Percentiles rank a stretch among this genome's conserved stretches.
phyloP scores from a whole-genome alignment of 2,888 invertebrate species.

The Acanthopleura granulata region DNA sequence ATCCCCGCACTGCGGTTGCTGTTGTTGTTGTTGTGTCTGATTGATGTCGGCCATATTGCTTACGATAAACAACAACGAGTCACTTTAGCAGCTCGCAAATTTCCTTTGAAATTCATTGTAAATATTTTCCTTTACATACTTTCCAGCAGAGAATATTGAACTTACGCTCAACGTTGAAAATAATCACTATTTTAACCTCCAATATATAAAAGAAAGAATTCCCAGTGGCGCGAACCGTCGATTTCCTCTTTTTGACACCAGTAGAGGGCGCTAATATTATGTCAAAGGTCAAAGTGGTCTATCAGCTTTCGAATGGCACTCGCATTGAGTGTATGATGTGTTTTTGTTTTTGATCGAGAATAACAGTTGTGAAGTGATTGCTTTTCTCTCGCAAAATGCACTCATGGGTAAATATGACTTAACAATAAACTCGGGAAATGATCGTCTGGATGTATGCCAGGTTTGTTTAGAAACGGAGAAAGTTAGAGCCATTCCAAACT shows the following conservation, averaged over 20 bases:
- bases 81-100: background rate
- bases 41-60: constrained; percentile 14
- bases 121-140: background rate
- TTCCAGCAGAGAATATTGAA: too few species aligned
- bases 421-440: too few species aligned
- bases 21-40: constrained; percentile 17
- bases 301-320: too few species aligned
- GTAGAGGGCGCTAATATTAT: constrained; percentile 2
- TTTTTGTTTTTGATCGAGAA: background rate
- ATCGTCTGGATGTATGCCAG: too few species aligned
- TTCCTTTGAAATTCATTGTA: background rate
- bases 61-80: constrained; percentile 6
- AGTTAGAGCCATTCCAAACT: too few species aligned
- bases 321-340: background rate
- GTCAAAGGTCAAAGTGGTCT: background rate
- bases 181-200: too few species aligned
- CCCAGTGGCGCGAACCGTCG: constrained; percentile 13
- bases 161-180: too few species aligned
- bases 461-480: too few species aligned
- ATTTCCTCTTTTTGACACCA: background rate
- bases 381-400: too few species aligned
- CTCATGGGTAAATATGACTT: too few species aligned
- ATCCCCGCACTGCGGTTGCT: background rate
- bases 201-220: constrained; percentile 1
- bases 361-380: too few species aligned